phyloP scores from a whole-genome alignment of 1,140 invertebrate species.

The Bombus balteatus region DNA sequence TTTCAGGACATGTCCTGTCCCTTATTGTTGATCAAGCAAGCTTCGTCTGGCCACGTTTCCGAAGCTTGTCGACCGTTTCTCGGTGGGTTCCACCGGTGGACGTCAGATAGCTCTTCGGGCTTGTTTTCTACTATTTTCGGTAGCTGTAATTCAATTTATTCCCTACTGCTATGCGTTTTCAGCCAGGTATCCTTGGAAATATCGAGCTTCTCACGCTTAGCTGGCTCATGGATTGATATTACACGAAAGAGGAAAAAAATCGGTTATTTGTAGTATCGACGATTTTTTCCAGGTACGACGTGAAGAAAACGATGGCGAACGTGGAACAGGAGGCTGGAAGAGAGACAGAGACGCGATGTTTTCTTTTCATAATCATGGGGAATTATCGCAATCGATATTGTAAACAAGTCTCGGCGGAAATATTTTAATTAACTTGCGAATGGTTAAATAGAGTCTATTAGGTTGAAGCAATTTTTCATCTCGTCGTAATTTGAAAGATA shows the following conservation, averaged over 20 bases:
- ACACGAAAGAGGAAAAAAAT: constrained; percentile 31
- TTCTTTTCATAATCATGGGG: no score
- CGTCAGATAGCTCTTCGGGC: neutral
- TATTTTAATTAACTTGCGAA: neutral
- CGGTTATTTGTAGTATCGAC: constrained; percentile 19
- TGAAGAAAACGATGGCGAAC: neutral
- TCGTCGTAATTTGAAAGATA: no score
- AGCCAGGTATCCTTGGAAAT: constrained; percentile 55
- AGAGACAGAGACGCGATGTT: neutral
- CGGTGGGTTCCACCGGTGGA: no score
- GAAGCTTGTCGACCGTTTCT: neutral
- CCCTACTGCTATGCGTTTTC: constrained; percentile 25
- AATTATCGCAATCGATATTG: neutral
- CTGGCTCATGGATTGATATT: constrained; percentile 40
- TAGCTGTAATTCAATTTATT: constrained; percentile 47
- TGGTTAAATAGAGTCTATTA: neutral
- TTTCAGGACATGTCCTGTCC: no score
- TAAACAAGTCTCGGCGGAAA: no score
- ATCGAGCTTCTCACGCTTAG: constrained; percentile 44
- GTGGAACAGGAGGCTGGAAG: neutral
- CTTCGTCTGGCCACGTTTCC: neutral
- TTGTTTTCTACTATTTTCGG: constrained; percentile 25
- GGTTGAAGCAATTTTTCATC: neutral
- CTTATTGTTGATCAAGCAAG: neutral
- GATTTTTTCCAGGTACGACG: neutral